Percentiles rank a stretch among this genome's conserved stretches.
Evolutionary conservation across 2,797 vertebrate species (phyloP).

Genomic region (Argya squamiceps): DNA sequence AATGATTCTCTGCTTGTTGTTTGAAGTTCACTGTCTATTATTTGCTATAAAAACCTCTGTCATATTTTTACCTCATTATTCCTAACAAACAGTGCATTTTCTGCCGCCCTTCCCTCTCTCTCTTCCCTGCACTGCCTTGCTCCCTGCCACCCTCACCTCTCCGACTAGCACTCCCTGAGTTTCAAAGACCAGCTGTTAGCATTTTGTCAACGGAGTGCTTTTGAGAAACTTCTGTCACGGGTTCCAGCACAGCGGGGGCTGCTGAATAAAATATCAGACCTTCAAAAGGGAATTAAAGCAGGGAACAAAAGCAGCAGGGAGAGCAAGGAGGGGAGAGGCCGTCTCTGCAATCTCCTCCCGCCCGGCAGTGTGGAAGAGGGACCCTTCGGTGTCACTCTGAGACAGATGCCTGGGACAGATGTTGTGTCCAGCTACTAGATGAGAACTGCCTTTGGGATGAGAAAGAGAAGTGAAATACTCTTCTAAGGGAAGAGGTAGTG

Average conservation of each 20-base stretch:
- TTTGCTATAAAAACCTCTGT: slow-evolving; percentile 81
- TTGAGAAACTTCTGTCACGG: slow-evolving; percentile 76
- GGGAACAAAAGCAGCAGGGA: slow-evolving; percentile 67
- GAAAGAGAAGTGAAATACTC: neutral
- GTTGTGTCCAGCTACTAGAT: neutral
- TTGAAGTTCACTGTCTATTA: slow-evolving; percentile 82
- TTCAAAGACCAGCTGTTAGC: slow-evolving; percentile 83
- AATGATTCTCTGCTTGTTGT: slow-evolving; percentile 79
- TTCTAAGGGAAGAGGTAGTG: neutral
- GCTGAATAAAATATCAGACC: slow-evolving; percentile 80
- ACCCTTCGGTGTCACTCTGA: neutral
- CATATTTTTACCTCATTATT: slow-evolving; percentile 83
- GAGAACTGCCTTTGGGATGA: neutral
- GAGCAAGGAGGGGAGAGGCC: slow-evolving; percentile 33
- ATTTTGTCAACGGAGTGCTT: slow-evolving; percentile 76
- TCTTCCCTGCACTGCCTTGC: neutral
- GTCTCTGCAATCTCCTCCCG: neutral
- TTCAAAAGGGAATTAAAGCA: slow-evolving; percentile 77
- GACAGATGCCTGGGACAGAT: neutral
- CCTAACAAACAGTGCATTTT: slow-evolving; percentile 77
- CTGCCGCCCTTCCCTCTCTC: neutral
- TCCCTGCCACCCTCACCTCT: slow-evolving; percentile 61
- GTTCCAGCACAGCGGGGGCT: slow-evolving; percentile 73
- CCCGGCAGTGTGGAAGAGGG: neutral
- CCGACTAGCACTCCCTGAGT: slow-evolving; percentile 63